Conservation (phyloP, 1,140 invertebrate genomes). For the Zaprionus ghesquierei region DNA sequence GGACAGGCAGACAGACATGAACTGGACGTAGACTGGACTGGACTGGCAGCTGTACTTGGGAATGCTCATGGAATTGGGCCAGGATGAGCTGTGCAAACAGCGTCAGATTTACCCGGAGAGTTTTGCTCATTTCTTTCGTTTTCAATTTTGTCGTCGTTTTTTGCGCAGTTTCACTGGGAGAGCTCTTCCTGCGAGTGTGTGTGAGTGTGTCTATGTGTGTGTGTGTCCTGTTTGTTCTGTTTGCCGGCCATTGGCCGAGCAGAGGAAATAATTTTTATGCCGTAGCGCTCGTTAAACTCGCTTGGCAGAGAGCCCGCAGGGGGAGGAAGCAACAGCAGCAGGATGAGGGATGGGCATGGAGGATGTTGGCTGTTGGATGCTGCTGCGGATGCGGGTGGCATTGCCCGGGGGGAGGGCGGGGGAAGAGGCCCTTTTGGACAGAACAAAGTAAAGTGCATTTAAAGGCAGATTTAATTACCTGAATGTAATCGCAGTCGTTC, state of each 20-base stretch:
- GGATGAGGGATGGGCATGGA: conserved; percentile 2
- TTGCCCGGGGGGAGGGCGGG: conserved; percentile 6
- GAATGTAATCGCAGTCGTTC: conserved; percentile 93
- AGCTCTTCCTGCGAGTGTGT: too few species aligned
- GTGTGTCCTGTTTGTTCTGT: conserved; percentile 21
- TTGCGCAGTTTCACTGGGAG: conserved; percentile 62
- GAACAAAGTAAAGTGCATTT: conserved; percentile 58
- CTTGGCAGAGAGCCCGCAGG: conserved; percentile 44
- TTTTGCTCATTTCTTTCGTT: conserved; percentile 72
- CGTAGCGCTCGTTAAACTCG: conserved; percentile 67
- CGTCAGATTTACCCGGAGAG: conserved; percentile 59
- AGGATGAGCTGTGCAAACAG: conserved; percentile 60
- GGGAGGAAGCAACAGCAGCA: conserved; percentile 17
- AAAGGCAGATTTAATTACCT: conserved; percentile 83
- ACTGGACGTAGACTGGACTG: conserved; percentile 23
- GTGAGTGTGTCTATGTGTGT: background rate
- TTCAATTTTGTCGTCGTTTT: conserved; percentile 72
- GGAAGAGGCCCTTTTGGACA: too few species aligned
- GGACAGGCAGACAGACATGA: conserved; percentile 25
- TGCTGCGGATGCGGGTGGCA: conserved; percentile 5
- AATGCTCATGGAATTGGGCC: conserved; percentile 25
- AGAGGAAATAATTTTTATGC: conserved; percentile 73
- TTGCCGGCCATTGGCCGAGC: conserved; percentile 61
- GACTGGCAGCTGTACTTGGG: conserved; percentile 24
- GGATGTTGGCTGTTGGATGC: conserved; percentile 1